These are phyloP conservation scores for Gymnocypris eckloni DNA, from an alignment of 2,797 vertebrate species.

Conservation along the genomic window DNA sequence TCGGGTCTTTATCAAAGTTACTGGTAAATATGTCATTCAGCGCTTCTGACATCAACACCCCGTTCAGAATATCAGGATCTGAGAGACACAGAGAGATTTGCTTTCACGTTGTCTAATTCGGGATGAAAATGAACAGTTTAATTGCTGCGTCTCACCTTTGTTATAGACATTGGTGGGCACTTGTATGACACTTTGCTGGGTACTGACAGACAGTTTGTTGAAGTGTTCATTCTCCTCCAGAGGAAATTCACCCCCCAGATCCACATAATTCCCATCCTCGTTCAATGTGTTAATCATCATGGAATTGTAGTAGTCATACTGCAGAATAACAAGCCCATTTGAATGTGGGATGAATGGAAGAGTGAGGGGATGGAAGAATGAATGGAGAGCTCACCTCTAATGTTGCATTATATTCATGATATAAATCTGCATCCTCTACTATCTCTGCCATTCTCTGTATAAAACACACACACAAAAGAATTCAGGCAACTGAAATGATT, in stretches of 20 bases:
- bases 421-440: conserved; percentile 93
- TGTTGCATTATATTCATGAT: conserved; percentile 91
- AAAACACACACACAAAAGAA: conserved; percentile 36
- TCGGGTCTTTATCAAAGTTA: conserved; percentile 93
- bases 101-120: background rate
- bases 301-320: conserved; percentile 96
- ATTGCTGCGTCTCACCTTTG: conserved; percentile 79
- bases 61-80: conserved; percentile 93
- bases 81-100: background rate
- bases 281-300: conserved; percentile 87
- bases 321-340: conserved; percentile 22
- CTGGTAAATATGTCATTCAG: conserved; percentile 91
- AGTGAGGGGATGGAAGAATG: background rate
- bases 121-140: background rate
- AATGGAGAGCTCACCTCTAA: conserved; percentile 79
- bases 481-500: background rate
- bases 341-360: background rate
- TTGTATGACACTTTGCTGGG: conserved; percentile 89
- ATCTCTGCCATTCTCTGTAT: conserved; percentile 88
- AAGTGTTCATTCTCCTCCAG: conserved; percentile 93
- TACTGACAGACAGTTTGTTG: conserved; percentile 89
- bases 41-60: conserved; percentile 94
- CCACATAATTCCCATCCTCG: conserved; percentile 82
- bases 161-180: conserved; percentile 97
- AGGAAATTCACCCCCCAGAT: conserved; percentile 88